phyloP scores from a whole-genome alignment of 2,797 vertebrate genomes.

The Acanthornis magna region DNA sequence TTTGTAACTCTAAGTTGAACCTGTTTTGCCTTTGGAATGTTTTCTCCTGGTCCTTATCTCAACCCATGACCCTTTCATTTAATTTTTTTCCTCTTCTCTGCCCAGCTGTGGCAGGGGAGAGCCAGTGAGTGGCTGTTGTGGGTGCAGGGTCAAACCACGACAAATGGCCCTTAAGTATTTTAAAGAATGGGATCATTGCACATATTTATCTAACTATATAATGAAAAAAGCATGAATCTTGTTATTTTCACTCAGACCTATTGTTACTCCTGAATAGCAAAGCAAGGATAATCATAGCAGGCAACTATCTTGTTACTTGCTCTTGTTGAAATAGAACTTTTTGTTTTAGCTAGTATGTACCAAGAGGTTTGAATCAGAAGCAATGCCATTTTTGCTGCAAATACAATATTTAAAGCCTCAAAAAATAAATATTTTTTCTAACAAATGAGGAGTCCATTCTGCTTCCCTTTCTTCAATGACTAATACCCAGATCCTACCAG shows the following conservation, averaged over 20 bases:
- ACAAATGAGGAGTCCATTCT: background rate
- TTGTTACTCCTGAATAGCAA: background rate
- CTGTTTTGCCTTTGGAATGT: too few relatives aligned
- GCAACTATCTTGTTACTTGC: background rate
- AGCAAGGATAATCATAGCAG: background rate
- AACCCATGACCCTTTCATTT: too few relatives aligned
- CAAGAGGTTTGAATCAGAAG: background rate
- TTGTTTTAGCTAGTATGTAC: background rate
- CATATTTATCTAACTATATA: background rate
- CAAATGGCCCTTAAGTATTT: background rate
- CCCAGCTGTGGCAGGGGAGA: too few relatives aligned
- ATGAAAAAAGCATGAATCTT: background rate
- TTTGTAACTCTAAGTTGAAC: too few relatives aligned
- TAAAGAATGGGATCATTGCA: background rate
- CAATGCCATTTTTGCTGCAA: background rate
- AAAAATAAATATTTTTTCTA: background rate
- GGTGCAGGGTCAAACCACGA: too few relatives aligned
- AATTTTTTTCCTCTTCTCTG: too few relatives aligned
- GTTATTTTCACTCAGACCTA: background rate
- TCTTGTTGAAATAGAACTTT: background rate
- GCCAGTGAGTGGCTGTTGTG: too few relatives aligned
- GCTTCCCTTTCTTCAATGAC: background rate
- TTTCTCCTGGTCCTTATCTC: too few relatives aligned
- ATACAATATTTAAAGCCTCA: background rate
- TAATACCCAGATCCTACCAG: background rate